Conservation (phyloP, 2,797 vertebrate genomes). For the Gymnoscopelus microlampas region DNA sequence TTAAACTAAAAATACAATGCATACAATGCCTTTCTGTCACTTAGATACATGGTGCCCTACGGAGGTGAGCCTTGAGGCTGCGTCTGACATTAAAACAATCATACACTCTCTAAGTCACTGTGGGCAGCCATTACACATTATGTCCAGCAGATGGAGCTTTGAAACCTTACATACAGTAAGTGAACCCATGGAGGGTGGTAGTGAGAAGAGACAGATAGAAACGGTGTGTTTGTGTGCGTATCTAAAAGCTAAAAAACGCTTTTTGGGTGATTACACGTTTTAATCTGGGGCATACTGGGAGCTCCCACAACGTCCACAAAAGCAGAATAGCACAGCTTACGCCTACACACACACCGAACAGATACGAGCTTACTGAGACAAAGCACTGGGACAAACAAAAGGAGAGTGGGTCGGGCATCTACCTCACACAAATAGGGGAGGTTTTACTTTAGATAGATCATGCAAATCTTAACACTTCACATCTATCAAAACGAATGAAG, state of each 20-base stretch:
- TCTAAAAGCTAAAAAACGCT: not conserved
- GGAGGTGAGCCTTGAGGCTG: slow-evolving; percentile 43
- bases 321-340: slow-evolving; percentile 54
- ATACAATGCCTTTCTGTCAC: slow-evolving; percentile 62
- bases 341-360: slow-evolving; percentile 43
- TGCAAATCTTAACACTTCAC: not conserved
- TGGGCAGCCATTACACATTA: slow-evolving; percentile 28
- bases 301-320: slow-evolving; percentile 44
- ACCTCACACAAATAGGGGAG: not conserved
- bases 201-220: slow-evolving; percentile 27
- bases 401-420: not conserved
- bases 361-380: slow-evolving; percentile 45
- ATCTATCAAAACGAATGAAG: not conserved
- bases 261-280: slow-evolving; percentile 65
- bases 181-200: slow-evolving; percentile 4
- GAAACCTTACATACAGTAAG: slow-evolving; percentile 15
- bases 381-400: slow-evolving; percentile 14
- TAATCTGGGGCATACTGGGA: slow-evolving; percentile 61
- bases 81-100: slow-evolving; percentile 61
- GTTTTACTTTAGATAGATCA: slow-evolving; percentile 14
- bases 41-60: slow-evolving; percentile 61
- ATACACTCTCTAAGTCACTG: slow-evolving; percentile 54
- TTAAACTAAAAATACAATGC: slow-evolving; percentile 50
- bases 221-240: not conserved
- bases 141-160: slow-evolving; percentile 68